Evolutionary conservation across 1,140 invertebrate species (phyloP).

Genomic region (Meteorus sp.): DNA sequence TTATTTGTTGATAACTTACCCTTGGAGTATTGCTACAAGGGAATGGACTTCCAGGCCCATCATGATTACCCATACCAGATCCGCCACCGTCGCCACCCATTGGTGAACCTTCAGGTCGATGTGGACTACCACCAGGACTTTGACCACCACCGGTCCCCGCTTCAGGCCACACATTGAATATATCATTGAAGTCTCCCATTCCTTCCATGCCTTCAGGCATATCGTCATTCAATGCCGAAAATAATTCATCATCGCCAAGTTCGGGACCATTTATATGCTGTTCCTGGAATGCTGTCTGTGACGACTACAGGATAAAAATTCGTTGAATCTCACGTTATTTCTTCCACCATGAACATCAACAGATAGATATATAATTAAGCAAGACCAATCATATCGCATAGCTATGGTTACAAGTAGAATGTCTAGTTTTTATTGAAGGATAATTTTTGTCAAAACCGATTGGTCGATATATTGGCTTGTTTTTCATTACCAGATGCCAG

Average conservation of each 20-base stretch:
- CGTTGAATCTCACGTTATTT: no score
- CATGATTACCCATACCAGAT: constrained; percentile 56
- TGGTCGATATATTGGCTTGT: no score
- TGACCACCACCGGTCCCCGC: constrained; percentile 64
- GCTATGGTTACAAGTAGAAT: no score
- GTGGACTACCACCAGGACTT: constrained; percentile 65
- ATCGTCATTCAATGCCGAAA: constrained; percentile 70
- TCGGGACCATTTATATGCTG: constrained; percentile 77
- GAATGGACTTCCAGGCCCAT: constrained; percentile 65
- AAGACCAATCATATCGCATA: no score
- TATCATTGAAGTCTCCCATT: constrained; percentile 73
- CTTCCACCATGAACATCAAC: no score
- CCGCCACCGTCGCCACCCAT: constrained; percentile 67
- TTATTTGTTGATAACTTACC: constrained; percentile 39
- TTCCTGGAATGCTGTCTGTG: constrained; percentile 83
- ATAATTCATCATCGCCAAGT: constrained; percentile 74
- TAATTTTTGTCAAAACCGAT: no score
- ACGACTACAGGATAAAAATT: constrained; percentile 65
- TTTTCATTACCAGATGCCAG: no score
- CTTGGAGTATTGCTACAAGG: constrained; percentile 61
- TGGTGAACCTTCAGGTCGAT: constrained; percentile 58
- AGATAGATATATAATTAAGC: no score
- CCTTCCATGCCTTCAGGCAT: constrained; percentile 75
- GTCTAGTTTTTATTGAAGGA: no score
- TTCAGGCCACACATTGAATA: constrained; percentile 71